Base-by-base conservation (phyloP, 2,888 invertebrate species). In the Hydropsyche betteni region DNA sequence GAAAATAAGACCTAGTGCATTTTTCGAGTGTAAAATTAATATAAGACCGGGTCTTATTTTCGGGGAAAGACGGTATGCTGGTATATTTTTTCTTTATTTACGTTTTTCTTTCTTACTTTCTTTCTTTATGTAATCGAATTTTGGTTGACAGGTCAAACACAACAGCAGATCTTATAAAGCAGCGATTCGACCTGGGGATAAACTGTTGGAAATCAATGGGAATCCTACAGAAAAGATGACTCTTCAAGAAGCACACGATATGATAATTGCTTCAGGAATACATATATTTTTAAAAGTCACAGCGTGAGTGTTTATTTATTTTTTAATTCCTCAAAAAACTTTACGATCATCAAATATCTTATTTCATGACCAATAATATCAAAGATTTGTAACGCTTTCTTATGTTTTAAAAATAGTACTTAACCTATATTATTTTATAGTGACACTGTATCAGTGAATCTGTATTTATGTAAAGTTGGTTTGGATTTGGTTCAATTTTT, bases 141-240 rank as follows among this genome's bases (percentile, higher is more conserved):
- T 69, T 73, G 69, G 34, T n/a, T 34, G 6, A 24, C 80, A 86
- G 86, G 86, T 86, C 5, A 85, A 84, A 76, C 82, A 83, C 0
- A 84, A 82, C 70, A 85, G 86, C 77, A 82, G 86, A 6, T 86
- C 86, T 0, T 83, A 84, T 16, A 84, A 84, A 78, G 86, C 85
- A 0, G 84, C 85, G 74, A 86, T 86, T 79, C 80, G 83, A 24
- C 82, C 83, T 0, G 86, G 86, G 1, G 86, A 86, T 81, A 83
- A 77, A 36, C 81, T 86, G 61, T 81, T 83, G 50, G 81, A 83
- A 24, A 86, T 86, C 80, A 86, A 85, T 72, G 86, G 84, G 76
- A 81, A 84, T 8, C 85, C 85, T 77, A 86, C 86, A 4, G 83
- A 84, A 6, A 84, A 84, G 6, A 82, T 86, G 72, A 85, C 85